These are phyloP conservation scores for Engraulis encrasicolus DNA, from an alignment of 2,113 vertebrate species.

Conservation along the genomic window DNA sequence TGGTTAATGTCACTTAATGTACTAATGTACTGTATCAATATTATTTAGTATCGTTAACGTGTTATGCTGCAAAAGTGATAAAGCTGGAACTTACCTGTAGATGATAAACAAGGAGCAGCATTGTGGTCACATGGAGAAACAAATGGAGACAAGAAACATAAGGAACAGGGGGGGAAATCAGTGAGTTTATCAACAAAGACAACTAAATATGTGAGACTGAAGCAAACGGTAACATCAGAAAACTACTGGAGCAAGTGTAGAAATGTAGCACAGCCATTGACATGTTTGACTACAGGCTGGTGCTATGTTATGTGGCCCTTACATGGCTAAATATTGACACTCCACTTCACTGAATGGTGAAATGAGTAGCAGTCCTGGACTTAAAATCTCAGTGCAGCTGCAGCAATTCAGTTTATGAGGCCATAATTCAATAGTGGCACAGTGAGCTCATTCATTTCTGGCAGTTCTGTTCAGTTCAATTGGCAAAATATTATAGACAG, in stretches of 20 bases:
- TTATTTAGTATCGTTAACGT: neutral
- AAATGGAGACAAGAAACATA: neutral
- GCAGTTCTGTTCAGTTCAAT: neutral
- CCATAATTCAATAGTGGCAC: neutral
- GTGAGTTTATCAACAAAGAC: neutral
- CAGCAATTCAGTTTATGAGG: neutral
- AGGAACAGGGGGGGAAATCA: neutral
- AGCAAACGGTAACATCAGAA: no score
- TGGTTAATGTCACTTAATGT: neutral
- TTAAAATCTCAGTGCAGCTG: neutral
- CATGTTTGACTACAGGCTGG: neutral
- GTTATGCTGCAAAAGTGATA: neutral
- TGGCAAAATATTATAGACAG: neutral
- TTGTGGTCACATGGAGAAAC: neutral
- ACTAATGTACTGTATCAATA: neutral
- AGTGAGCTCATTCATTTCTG: neutral
- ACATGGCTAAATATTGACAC: neutral
- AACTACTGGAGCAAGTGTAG: neutral
- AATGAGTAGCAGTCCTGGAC: neutral
- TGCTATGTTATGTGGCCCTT: neutral
- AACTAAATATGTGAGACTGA: no score
- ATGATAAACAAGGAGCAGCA: neutral
- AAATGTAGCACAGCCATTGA: neutral
- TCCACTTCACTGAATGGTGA: neutral
- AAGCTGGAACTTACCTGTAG: constrained; percentile 2